phyloP scores from a whole-genome alignment of 1,140 invertebrate genomes.

The Anagrus nilaparvatae region DNA sequence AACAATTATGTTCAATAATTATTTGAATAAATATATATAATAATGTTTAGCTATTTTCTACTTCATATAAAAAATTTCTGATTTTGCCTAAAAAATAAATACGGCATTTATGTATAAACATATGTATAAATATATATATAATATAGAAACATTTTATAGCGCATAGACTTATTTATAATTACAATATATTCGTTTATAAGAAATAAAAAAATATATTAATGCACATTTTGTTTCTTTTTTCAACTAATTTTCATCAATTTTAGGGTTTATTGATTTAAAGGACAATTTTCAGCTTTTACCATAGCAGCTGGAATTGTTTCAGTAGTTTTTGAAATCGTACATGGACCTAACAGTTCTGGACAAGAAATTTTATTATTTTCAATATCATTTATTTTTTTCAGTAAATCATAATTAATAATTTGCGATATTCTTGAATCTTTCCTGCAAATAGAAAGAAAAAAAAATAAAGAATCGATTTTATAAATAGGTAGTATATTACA shows the following conservation, averaged over 20 bases:
- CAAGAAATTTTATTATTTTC: conserved; percentile 61
- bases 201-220: conserved; percentile 3
- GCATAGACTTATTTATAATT: background rate
- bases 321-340: conserved; percentile 63
- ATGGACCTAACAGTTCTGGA: conserved; percentile 64
- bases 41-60: too few relatives aligned
- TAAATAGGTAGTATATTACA: background rate
- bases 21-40: too few relatives aligned
- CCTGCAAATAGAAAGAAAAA: conserved; percentile 39
- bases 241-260: conserved; percentile 5
- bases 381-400: conserved; percentile 66
- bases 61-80: too few relatives aligned
- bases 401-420: conserved; percentile 85
- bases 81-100: too few relatives aligned
- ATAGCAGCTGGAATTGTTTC: conserved; percentile 68
- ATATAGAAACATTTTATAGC: background rate
- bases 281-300: conserved; percentile 44
- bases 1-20: too few relatives aligned
- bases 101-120: too few relatives aligned
- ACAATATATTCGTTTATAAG: background rate
- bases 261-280: conserved; percentile 13
- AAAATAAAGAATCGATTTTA: conserved; percentile 13
- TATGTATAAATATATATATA: too few relatives aligned
- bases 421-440: conserved; percentile 85
- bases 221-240: background rate